Conservation (phyloP, 2,113 vertebrate genomes). For the Phocoena sinus region DNA sequence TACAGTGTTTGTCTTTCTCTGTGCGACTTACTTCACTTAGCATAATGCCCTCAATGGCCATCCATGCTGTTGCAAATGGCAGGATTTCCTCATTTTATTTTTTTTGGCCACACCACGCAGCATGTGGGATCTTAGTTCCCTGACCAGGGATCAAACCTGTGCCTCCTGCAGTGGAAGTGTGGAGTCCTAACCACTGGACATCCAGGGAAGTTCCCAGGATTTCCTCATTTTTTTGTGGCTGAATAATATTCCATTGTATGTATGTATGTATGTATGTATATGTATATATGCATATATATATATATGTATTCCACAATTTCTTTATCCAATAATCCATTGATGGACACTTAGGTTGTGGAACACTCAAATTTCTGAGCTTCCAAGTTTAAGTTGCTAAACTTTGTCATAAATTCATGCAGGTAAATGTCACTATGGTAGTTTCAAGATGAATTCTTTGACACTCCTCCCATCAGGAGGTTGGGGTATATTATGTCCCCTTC, state of each 20-base stretch:
- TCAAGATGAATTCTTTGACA: constrained; percentile 12
- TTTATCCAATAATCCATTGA: not conserved
- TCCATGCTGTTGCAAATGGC: not conserved
- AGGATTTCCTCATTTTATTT: not conserved
- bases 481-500: not conserved
- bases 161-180: not conserved
- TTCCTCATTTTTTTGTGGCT: not conserved
- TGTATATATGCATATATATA: not conserved
- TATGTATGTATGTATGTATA: not conserved
- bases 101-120: too few relatives aligned
- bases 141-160: not conserved
- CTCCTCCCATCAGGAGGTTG: not conserved
- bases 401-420: constrained; percentile 5
- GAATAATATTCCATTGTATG: not conserved
- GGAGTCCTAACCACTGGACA: not conserved
- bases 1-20: not conserved
- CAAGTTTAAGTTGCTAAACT: constrained; percentile 21
- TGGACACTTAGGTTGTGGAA: not conserved
- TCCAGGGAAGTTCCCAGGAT: not conserved
- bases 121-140: too few relatives aligned
- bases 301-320: not conserved
- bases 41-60: not conserved
- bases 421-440: constrained; percentile 20
- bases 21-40: not conserved
- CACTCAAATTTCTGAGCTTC: not conserved